phyloP scores from a whole-genome alignment of 2,797 vertebrate species.

The Crypturellus tataupa region DNA sequence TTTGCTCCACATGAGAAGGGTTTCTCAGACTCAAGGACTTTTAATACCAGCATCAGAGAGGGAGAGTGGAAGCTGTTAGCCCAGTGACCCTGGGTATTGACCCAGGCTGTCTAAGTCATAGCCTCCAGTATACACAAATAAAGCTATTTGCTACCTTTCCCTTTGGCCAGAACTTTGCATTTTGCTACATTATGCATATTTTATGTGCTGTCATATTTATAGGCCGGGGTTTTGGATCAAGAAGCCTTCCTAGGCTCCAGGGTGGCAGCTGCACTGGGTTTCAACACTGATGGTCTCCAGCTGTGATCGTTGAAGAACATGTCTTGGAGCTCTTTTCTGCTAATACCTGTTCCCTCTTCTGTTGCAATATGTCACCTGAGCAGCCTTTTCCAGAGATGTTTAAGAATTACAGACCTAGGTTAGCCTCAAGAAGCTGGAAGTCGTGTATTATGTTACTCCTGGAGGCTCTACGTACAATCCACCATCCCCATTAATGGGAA shows the following conservation, averaged over 20 bases:
- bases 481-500: not conserved
- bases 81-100: not conserved
- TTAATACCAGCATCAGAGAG: not conserved
- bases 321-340: not conserved
- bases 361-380: not conserved
- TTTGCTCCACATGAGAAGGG: not conserved
- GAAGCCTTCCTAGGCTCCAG: not conserved
- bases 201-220: accelerated
- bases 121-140: not conserved
- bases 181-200: not conserved
- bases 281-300: not conserved
- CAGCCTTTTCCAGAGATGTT: not conserved
- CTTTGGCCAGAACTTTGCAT: not conserved
- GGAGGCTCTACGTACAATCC: not conserved
- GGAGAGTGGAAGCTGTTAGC: not conserved
- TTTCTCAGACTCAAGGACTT: not conserved
- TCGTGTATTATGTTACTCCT: not conserved
- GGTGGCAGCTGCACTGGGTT: not conserved
- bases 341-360: not conserved
- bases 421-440: not conserved
- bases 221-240: not conserved
- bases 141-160: not conserved
- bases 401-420: not conserved
- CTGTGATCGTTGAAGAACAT: accelerated
- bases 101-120: not conserved